phyloP scores from a whole-genome alignment of 2,888 invertebrate genomes.

The Tribolium freemani region DNA sequence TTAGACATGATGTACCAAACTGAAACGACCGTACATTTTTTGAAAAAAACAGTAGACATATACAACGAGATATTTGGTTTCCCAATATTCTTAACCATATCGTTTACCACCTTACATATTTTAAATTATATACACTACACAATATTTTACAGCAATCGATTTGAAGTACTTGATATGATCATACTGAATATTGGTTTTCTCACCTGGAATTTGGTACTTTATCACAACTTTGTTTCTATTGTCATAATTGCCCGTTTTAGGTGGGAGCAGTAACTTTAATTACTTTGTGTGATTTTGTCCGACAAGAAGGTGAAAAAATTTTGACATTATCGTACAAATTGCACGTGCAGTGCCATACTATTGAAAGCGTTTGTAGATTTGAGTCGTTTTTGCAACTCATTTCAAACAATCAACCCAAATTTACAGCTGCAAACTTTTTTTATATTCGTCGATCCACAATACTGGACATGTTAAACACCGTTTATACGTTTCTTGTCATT shows the following conservation, averaged over 20 bases:
- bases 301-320: conserved; percentile 8
- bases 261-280: not conserved
- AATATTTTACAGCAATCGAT: not conserved
- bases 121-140: not conserved
- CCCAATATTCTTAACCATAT: not conserved
- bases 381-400: not conserved
- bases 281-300: not conserved
- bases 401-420: not conserved
- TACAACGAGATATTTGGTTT: conserved; percentile 9
- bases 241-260: not conserved
- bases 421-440: conserved; percentile 16
- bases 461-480: not conserved
- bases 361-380: not conserved
- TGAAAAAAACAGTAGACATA: conserved; percentile 2
- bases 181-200: not conserved
- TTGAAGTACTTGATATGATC: not conserved
- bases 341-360: not conserved
- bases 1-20: not conserved
- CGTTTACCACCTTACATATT: not conserved
- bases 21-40: not conserved
- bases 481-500: conserved; percentile 5
- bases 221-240: not conserved
- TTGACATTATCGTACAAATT: not conserved
- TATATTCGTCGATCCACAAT: not conserved
- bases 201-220: conserved; percentile 2